phyloP scores from a whole-genome alignment of 2,113 vertebrate species.

The Aptenodytes patagonicus region DNA sequence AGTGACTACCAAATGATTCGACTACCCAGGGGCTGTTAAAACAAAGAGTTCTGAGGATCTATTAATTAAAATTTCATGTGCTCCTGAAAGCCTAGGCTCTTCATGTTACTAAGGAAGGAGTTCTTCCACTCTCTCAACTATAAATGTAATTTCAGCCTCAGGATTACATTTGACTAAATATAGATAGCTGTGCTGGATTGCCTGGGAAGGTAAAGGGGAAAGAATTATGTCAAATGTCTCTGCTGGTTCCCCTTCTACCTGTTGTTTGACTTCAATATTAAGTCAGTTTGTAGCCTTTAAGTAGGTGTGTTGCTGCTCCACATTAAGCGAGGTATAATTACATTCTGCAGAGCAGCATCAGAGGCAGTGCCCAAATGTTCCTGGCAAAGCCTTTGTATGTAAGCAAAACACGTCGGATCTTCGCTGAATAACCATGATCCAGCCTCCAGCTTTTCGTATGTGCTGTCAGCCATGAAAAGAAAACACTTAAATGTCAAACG shows the following conservation, averaged over 20 bases:
- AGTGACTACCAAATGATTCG: neutral
- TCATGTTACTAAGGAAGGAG: conserved; percentile 11
- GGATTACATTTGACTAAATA: conserved; percentile 58
- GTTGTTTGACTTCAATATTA: conserved; percentile 52
- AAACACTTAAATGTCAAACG: conserved; percentile 67
- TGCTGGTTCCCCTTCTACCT: conserved; percentile 31
- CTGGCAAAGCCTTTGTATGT: conserved; percentile 25
- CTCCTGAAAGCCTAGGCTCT: neutral
- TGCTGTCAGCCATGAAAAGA: conserved; percentile 63
- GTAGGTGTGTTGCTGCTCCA: conserved; percentile 12
- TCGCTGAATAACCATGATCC: conserved; percentile 34
- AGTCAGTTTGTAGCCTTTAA: conserved; percentile 27
- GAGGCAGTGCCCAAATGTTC: conserved; percentile 23
- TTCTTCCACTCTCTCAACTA: conserved; percentile 23
- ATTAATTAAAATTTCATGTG: neutral
- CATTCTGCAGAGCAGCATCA: conserved; percentile 31
- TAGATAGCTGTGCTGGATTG: conserved; percentile 25
- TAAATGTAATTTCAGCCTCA: conserved; percentile 21
- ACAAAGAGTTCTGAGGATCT: neutral
- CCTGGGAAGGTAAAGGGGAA: conserved; percentile 8
- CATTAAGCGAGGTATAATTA: conserved; percentile 14
- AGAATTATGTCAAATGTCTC: conserved; percentile 35
- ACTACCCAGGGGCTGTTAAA: neutral
- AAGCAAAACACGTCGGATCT: conserved; percentile 57
- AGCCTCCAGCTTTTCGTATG: conserved; percentile 49